Conservation (phyloP, 2,113 vertebrate genomes). For the Alethe castanea region DNA sequence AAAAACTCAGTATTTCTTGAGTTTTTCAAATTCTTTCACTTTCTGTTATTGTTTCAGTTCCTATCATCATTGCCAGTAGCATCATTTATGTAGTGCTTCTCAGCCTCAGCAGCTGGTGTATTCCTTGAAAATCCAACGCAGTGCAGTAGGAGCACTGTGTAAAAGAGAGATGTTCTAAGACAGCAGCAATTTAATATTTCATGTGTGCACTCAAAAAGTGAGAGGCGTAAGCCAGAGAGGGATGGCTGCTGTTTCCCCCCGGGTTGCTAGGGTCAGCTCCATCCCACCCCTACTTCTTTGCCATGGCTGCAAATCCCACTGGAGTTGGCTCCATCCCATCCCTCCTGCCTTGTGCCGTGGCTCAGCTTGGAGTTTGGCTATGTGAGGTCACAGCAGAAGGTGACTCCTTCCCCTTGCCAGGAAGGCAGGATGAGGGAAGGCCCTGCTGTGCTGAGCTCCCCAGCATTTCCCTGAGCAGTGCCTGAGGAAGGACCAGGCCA, state of each 20-base stretch:
- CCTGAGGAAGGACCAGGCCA: neutral
- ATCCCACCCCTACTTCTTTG: neutral
- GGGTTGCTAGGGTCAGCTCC: neutral
- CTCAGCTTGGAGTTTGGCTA: neutral
- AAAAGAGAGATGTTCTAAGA: neutral
- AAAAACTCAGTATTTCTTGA: neutral
- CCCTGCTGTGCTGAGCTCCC: neutral
- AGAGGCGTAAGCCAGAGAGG: neutral
- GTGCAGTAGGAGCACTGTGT: neutral
- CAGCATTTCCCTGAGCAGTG: neutral
- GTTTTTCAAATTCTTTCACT: fast-evolving
- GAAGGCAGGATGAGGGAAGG: neutral
- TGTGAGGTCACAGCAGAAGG: neutral
- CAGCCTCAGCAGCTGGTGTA: neutral
- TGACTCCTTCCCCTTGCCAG: neutral
- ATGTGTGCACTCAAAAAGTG: neutral
- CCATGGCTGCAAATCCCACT: neutral
- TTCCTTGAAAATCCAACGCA: neutral
- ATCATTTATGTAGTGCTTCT: neutral
- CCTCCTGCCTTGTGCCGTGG: neutral
- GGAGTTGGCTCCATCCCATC: neutral
- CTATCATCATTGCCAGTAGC: fast-evolving
- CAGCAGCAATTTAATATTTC: neutral
- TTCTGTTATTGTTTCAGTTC: neutral
- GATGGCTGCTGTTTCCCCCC: fast-evolving